These are phyloP conservation scores for Hepsetus odoe DNA, from an alignment of 2,113 vertebrate genomes.

Conservation along the genomic window DNA sequence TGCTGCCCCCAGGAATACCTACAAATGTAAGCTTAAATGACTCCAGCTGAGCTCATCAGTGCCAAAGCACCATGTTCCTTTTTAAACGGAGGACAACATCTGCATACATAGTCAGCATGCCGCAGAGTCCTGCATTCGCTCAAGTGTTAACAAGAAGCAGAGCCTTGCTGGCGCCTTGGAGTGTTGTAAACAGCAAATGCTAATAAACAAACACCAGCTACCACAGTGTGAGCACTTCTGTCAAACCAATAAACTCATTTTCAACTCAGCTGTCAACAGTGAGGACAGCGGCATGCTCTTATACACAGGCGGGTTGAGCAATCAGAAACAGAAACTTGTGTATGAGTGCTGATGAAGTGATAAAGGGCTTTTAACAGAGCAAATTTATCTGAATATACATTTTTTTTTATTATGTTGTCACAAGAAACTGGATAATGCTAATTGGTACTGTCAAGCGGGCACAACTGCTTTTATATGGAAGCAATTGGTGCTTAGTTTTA, in stretches of 20 bases:
- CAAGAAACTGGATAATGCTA: no score
- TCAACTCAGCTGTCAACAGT: slow-evolving; percentile 17
- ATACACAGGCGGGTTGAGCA: background rate
- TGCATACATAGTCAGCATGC: background rate
- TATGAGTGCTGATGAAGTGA: background rate
- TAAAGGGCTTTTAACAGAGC: background rate
- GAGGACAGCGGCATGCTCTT: background rate
- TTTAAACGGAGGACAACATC: slow-evolving; percentile 5
- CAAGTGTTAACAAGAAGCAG: background rate
- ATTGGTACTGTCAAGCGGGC: no score
- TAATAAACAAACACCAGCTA: slow-evolving; percentile 6
- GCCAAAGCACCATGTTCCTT: background rate
- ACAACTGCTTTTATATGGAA: no score
- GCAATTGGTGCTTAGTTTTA: no score
- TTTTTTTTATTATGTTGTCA: no score
- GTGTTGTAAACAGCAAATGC: background rate
- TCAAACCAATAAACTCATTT: slow-evolving; percentile 20
- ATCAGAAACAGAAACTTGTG: background rate
- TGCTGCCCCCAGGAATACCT: no score
- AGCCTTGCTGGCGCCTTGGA: background rate
- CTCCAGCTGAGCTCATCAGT: background rate
- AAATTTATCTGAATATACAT: background rate
- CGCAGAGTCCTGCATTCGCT: background rate
- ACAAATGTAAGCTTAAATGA: background rate
- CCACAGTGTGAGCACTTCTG: background rate